Evolutionary conservation across 2,888 invertebrate species (phyloP).

Genomic region (Phorcus lineatus): DNA sequence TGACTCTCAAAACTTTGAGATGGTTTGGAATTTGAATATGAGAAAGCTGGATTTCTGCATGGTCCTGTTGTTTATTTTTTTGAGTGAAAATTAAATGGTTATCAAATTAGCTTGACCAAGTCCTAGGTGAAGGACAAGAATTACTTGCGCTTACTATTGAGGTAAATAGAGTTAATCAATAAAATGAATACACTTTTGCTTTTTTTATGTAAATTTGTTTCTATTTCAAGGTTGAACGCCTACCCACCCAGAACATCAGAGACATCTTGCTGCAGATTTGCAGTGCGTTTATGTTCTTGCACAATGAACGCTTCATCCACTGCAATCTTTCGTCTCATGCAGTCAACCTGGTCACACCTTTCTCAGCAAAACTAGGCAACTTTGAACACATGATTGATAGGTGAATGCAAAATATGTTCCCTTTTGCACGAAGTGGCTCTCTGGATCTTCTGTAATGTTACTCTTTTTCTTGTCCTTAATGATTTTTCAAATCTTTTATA

Average conservation of each 20-base stretch:
- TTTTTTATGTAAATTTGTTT: too few relatives aligned
- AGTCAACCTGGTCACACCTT: constrained; percentile 72
- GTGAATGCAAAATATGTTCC: constrained; percentile 36
- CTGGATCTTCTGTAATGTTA: too few relatives aligned
- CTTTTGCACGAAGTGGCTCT: too few relatives aligned
- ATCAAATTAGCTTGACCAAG: neutral
- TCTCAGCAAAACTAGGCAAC: constrained; percentile 75
- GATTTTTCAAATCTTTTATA: too few relatives aligned
- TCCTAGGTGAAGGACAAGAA: too few relatives aligned
- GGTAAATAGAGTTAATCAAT: neutral
- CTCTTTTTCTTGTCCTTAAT: too few relatives aligned
- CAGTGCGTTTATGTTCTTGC: constrained; percentile 76
- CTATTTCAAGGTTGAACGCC: constrained; percentile 49
- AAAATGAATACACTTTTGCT: too few relatives aligned
- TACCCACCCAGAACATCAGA: constrained; percentile 52
- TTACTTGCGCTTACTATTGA: too few relatives aligned
- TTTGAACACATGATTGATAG: constrained; percentile 75
- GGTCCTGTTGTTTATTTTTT: too few relatives aligned
- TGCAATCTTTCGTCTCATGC: constrained; percentile 76
- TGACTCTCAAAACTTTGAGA: too few relatives aligned
- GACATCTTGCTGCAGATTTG: constrained; percentile 73
- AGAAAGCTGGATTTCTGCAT: too few relatives aligned
- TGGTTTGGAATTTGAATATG: too few relatives aligned
- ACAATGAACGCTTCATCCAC: constrained; percentile 75
- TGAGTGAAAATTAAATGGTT: neutral